A percentile compares a stretch with the other conserved stretches of the same genome.
Evolutionary conservation across 2,888 invertebrate species (phyloP).

Genomic region (Carterocephalus palaemon): DNA sequence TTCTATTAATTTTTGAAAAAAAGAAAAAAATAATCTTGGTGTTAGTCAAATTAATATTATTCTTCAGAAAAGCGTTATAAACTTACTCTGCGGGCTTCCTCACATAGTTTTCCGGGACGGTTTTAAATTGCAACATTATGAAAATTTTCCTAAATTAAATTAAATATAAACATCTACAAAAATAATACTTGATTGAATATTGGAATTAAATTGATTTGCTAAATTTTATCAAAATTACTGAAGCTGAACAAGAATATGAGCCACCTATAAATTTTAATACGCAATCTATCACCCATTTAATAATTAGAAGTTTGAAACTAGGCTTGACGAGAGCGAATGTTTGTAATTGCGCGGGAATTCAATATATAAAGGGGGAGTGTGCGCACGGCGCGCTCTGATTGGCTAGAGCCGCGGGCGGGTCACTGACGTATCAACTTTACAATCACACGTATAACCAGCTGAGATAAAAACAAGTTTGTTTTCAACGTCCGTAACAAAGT

Average conservation of each 20-base stretch:
- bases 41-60: neutral
- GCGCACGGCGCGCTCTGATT: slow-evolving; percentile 54
- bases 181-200: slow-evolving; percentile 25
- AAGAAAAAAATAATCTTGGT: too few species aligned
- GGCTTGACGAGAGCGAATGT: slow-evolving; percentile 46
- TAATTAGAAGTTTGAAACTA: slow-evolving; percentile 37
- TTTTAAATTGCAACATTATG: slow-evolving; percentile 66
- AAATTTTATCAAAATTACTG: slow-evolving; percentile 70
- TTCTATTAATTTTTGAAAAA: too few species aligned
- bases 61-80: slow-evolving; percentile 6
- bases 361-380: slow-evolving; percentile 58
- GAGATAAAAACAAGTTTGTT: slow-evolving; percentile 37
- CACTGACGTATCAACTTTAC: slow-evolving; percentile 30
- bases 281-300: slow-evolving; percentile 75
- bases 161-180: slow-evolving; percentile 25
- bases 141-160: slow-evolving; percentile 33
- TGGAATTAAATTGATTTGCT: slow-evolving; percentile 30
- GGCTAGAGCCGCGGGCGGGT: slow-evolving; percentile 69
- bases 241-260: slow-evolving; percentile 76
- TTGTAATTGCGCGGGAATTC: slow-evolving; percentile 46
- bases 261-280: slow-evolving; percentile 71
- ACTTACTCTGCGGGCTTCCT: slow-evolving; percentile 66
- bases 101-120: slow-evolving; percentile 64
- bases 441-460: slow-evolving; percentile 19
- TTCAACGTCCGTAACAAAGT: slow-evolving; percentile 30